Base-by-base conservation (phyloP, 2,888 invertebrate genomes). In the Nomada fabriciana region DNA sequence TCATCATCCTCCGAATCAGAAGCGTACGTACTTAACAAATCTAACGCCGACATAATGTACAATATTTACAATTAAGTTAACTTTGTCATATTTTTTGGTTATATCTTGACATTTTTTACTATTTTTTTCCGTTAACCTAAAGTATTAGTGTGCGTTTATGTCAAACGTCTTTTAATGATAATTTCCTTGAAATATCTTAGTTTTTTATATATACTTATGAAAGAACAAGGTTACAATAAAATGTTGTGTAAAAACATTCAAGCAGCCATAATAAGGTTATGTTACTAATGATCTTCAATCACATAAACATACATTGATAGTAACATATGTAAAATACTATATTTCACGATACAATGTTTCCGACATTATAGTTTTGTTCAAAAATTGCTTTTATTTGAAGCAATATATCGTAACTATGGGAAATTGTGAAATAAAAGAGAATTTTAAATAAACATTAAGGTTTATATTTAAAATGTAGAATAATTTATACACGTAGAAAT, bases 1-100 rank as follows among this genome's bases (percentile, higher is more conserved):
- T 90, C 82, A 4, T 90, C 89, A 47, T 90, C 89, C 23, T 92
- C 93, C 4, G 91, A 89, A 60, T 90, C 91, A 43, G 93, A 93
- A 5, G 86, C 86, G 82, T 93, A 93, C 43, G 88, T 89, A 82
- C 89, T 86, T 79, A 93, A 89, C 57, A 92, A 89, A 76, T 84
- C 86, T 47, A 93, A 89, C 11, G 90, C 92, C 20, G 92, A 85
- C 93, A 93, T 92, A 47, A 11, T 74, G 4, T 43, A 43, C 5
- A 61, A 50, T 50, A 20, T 57, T 67, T 59, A 29, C 29, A 69
- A 36, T 11, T 23, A 25, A 42, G 0, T 29, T 47, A 42, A 23
- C n/a, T 63, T 23, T 52, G 23, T 52, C 13, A 78, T 60, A 20
- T 9, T 20, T 65, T 25, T 1, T 60, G 72, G 65, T 72, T 80